A percentile compares a stretch with the other conserved stretches of the same genome.
These are phyloP conservation scores for Notothenia coriiceps DNA, from an alignment of 2,113 vertebrate genomes.

Conservation along the genomic window DNA sequence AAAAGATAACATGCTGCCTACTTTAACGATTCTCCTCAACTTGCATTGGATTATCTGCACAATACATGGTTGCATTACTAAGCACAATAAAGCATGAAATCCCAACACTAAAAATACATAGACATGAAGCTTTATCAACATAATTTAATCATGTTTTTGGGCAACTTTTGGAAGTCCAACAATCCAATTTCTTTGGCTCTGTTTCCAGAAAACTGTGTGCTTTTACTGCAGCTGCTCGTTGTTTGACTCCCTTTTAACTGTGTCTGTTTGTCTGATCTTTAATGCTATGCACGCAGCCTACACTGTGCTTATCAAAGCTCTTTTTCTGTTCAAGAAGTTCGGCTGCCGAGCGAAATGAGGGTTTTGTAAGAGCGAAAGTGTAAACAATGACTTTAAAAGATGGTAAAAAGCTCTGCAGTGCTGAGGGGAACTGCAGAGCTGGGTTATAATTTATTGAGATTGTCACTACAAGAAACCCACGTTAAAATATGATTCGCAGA, in stretches of 20 bases:
- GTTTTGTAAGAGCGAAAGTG: neutral
- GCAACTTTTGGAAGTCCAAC: too few relatives aligned
- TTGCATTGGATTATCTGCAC: too few relatives aligned
- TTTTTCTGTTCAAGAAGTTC: neutral
- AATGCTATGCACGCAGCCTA: neutral
- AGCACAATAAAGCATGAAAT: neutral
- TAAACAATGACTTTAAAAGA: conserved; percentile 1
- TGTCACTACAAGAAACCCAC: neutral
- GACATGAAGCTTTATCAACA: too few relatives aligned
- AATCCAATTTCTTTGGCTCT: neutral
- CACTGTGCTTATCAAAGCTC: too few relatives aligned
- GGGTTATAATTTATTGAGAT: too few relatives aligned
- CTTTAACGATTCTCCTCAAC: too few relatives aligned
- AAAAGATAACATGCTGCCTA: too few relatives aligned
- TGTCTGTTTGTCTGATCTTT: neutral
- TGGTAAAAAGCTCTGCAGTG: neutral
- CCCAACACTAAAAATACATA: neutral
- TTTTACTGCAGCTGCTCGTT: neutral
- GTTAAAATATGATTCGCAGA: neutral
- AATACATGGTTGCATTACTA: too few relatives aligned
- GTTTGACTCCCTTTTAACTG: conserved; percentile 1
- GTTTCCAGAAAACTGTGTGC: neutral
- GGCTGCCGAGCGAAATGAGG: neutral
- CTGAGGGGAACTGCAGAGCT: neutral
- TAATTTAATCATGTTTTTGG: too few relatives aligned